Conservation (phyloP, 2,888 invertebrate species). For the Steromphala cineraria region DNA sequence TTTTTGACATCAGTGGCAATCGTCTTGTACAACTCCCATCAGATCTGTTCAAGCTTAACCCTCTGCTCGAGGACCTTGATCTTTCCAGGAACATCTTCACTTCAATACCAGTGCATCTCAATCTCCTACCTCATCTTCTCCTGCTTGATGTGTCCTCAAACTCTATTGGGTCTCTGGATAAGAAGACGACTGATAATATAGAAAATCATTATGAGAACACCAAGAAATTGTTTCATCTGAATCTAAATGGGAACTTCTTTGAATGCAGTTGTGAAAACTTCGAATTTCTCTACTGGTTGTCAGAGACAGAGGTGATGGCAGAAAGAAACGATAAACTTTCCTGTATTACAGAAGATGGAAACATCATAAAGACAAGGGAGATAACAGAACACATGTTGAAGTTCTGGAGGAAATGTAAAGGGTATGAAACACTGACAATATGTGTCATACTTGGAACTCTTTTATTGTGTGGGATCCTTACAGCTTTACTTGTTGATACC, state of each 20-base stretch:
- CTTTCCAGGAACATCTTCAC: background rate
- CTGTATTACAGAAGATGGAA: background rate
- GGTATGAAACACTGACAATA: background rate
- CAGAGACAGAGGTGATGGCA: background rate
- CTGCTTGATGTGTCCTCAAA: too few relatives aligned
- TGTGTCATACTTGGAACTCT: background rate
- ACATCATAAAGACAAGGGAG: background rate
- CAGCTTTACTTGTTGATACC: background rate
- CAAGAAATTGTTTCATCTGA: background rate
- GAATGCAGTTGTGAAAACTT: background rate
- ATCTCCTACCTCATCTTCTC: too few relatives aligned
- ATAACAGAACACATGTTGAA: background rate
- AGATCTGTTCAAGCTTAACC: background rate
- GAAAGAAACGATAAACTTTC: background rate
- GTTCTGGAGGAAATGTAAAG: background rate
- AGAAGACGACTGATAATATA: too few relatives aligned
- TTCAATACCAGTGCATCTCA: background rate
- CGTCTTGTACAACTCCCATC: background rate
- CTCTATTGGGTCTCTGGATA: too few relatives aligned
- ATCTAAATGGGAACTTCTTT: background rate
- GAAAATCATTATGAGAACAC: too few relatives aligned
- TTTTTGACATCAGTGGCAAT: background rate
- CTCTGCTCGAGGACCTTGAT: background rate
- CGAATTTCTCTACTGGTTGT: background rate
- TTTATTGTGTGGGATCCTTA: background rate